Base-by-base conservation (phyloP, 2,888 invertebrate species). In the Leucozona laternaria region DNA sequence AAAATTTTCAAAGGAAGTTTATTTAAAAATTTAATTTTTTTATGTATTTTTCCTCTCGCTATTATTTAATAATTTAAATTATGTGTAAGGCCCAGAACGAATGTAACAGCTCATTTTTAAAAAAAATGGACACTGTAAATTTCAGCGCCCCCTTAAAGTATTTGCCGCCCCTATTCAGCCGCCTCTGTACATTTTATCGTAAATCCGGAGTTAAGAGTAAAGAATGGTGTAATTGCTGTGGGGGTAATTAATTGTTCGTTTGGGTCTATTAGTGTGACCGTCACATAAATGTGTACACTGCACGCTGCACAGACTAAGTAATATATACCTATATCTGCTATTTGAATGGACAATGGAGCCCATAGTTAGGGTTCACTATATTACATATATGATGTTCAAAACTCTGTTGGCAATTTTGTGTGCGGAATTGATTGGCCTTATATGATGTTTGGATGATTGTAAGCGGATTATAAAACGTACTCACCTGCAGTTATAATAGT, bases 401-500 rank as follows among this genome's bases (percentile, higher is more conserved):
- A 50, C 43, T 57, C 15, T 72, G 17, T 60, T 60, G n/a, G 13
- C 31, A 57, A 62, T 43, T 71, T 53, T 34, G 40, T 55, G 25
- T 64, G 28, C 22, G 17, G 13, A 50, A 73, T 81, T 79, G 70
- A 43, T 43, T 43, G 43, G 43, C 7, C 43, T 43, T 43, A 40
- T 40, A 43, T 43, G n/a, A 43, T 43, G 43, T 43, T 43, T 13
- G 43, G 60, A 73, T 79, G 70, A 64, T 62, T 66, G 53, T 48
- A 55, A 83, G 68, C 37, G 28, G 48, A 62, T 85, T 72, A 55
- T 25, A 28, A 40, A 28, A 48, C 15, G 15, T 15, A 75, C 86
- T 86, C 53, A 86, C 86, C 86, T 82, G 86, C 82, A 37, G 75
- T 75, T 75, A 86, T 66, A 64, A 82, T 82, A 43, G 86, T 79